Evolutionary conservation across 1,140 invertebrate genomes (phyloP).

Genomic region (Diabrotica virgifera): DNA sequence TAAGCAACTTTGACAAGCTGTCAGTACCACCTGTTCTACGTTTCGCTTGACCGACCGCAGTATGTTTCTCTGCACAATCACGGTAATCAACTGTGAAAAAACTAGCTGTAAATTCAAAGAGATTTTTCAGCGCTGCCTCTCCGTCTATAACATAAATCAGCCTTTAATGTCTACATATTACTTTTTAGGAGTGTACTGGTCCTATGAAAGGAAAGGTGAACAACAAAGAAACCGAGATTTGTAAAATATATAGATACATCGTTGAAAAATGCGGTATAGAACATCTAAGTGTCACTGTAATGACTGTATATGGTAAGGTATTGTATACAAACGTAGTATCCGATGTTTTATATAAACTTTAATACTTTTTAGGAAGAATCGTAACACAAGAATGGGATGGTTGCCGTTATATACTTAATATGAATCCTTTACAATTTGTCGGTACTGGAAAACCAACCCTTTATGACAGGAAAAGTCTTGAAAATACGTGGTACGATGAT

Average conservation of each 20-base stretch:
- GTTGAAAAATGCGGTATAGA: conserved; percentile 53
- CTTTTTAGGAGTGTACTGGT: conserved; percentile 43
- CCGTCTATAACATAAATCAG: too few species aligned
- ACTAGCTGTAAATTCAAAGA: too few species aligned
- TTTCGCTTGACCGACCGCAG: too few species aligned
- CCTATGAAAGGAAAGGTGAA: conserved; percentile 52
- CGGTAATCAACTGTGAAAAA: too few species aligned
- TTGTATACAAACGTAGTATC: not conserved
- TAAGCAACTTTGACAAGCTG: too few species aligned
- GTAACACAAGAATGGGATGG: conserved; percentile 57
- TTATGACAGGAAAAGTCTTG: conserved; percentile 46
- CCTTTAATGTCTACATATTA: not conserved
- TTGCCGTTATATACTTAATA: conserved; percentile 52
- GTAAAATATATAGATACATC: conserved; percentile 55
- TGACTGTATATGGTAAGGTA: conserved; percentile 50
- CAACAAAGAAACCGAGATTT: conserved; percentile 49
- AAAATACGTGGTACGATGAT: conserved; percentile 54
- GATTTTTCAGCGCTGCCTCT: too few species aligned
- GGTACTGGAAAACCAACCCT: conserved; percentile 45
- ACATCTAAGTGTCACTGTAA: conserved; percentile 50
- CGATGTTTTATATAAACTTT: not conserved
- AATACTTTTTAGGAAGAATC: conserved; percentile 47
- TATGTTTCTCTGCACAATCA: too few species aligned
- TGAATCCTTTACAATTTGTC: conserved; percentile 51
- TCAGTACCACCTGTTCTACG: too few species aligned